These are phyloP conservation scores for Carlito syrichta DNA, from an alignment of 2,113 vertebrate genomes.

Conservation along the genomic window DNA sequence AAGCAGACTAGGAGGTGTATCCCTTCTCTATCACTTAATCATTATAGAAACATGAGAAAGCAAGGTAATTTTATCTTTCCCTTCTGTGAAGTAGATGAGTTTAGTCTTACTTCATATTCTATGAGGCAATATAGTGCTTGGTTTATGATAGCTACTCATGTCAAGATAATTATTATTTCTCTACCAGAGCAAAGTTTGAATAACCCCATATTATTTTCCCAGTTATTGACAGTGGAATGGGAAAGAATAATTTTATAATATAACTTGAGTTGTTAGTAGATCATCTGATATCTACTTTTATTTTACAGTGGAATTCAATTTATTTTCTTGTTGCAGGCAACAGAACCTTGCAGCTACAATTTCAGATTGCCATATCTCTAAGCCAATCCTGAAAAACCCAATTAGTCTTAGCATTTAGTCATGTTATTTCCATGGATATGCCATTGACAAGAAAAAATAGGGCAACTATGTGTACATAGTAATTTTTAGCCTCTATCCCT, in stretches of 20 bases:
- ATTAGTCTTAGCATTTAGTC: neutral
- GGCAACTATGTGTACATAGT: accelerated
- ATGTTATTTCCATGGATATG: neutral
- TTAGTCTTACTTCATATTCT: neutral
- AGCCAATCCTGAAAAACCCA: neutral
- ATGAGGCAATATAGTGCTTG: neutral
- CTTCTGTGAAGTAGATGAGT: neutral
- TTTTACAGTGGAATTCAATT: neutral
- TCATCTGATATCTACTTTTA: neutral
- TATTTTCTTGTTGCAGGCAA: neutral
- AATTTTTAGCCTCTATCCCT: neutral
- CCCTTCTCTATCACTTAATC: neutral
- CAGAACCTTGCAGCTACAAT: neutral
- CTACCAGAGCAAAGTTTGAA: neutral
- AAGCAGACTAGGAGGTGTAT: neutral
- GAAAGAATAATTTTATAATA: neutral
- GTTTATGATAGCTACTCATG: neutral
- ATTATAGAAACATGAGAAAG: neutral
- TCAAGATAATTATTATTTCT: neutral
- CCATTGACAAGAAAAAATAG: neutral
- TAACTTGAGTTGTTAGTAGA: neutral
- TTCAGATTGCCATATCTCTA: neutral
- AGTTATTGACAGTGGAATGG: neutral
- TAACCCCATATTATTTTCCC: neutral
- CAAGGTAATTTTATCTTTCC: neutral